Evolutionary conservation across 2,888 invertebrate species (phyloP).

Genomic region (Xestia ashworthii): DNA sequence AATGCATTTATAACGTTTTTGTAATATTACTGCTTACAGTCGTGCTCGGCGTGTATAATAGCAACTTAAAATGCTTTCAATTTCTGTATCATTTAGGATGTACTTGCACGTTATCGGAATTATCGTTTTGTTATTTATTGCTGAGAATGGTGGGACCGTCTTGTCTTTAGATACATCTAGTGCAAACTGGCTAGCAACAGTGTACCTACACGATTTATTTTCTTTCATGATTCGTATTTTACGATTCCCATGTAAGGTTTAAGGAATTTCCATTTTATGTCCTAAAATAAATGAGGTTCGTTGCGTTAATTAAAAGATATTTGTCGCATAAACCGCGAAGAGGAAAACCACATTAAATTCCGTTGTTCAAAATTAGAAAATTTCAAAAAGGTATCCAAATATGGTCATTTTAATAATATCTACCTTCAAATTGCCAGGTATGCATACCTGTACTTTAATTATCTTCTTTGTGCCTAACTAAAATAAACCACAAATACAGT

Average conservation of each 20-base stretch:
- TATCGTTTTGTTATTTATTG: constrained; percentile 42
- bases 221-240: not conserved
- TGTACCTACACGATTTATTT: constrained; percentile 17
- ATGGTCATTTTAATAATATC: not conserved
- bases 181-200: constrained; percentile 22
- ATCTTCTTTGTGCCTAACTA: not conserved
- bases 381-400: not conserved
- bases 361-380: not conserved
- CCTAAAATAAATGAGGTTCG: not conserved
- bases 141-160: constrained; percentile 1
- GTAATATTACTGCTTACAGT: constrained; percentile 44
- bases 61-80: constrained; percentile 41
- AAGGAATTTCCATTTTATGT: not conserved
- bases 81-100: constrained; percentile 44
- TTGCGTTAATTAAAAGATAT: not conserved
- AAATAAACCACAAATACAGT: not conserved
- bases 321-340: constrained; percentile 5
- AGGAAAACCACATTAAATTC: constrained; percentile 46
- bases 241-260: no score
- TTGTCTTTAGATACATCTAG: constrained; percentile 26
- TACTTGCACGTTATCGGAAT: constrained; percentile 33
- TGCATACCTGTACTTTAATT: no score
- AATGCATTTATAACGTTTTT: constrained; percentile 66
- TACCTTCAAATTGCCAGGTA: not conserved
- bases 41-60: constrained; percentile 43